These are phyloP conservation scores for Ectropis grisescens DNA, from an alignment of 1,140 invertebrate species.

Conservation along the genomic window DNA sequence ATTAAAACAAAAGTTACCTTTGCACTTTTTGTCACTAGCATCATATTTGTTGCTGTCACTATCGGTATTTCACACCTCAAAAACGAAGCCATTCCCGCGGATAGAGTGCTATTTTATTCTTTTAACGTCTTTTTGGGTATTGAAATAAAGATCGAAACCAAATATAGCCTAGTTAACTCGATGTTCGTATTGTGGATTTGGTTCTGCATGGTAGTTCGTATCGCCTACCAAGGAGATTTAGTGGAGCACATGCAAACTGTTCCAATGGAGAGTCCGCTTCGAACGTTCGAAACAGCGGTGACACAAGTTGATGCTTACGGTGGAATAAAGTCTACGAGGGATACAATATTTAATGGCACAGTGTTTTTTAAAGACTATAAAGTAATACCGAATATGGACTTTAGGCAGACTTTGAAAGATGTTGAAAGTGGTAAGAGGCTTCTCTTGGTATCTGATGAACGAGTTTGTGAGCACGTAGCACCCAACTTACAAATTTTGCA, in stretches of 20 bases:
- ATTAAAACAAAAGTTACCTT: no score
- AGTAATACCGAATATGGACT: conserved; percentile 10
- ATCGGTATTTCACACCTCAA: no score
- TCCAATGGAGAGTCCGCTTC: conserved; percentile 25
- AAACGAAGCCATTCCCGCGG: no score
- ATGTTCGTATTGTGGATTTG: conserved; percentile 39
- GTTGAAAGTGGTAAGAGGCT: conserved; percentile 24
- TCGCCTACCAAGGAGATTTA: conserved; percentile 34
- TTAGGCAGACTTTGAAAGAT: conserved; percentile 11
- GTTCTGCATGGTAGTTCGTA: conserved; percentile 34
- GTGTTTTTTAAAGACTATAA: conserved; percentile 13
- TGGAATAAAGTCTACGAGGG: conserved; percentile 12
- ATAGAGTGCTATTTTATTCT: no score
- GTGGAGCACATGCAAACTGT: conserved; percentile 23
- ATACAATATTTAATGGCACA: conserved; percentile 25
- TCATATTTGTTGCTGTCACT: no score
- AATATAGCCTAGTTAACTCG: no score
- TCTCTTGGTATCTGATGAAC: conserved; percentile 17
- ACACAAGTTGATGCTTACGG: conserved; percentile 19
- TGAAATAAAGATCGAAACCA: no score
- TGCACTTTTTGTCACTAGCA: no score
- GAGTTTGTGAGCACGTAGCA: conserved; percentile 9
- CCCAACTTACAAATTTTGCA: conserved; percentile 20
- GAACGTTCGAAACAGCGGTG: conserved; percentile 22
- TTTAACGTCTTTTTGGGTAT: no score